Base-by-base conservation (phyloP, 1,140 invertebrate species). In the Anadara kagoshimensis region DNA sequence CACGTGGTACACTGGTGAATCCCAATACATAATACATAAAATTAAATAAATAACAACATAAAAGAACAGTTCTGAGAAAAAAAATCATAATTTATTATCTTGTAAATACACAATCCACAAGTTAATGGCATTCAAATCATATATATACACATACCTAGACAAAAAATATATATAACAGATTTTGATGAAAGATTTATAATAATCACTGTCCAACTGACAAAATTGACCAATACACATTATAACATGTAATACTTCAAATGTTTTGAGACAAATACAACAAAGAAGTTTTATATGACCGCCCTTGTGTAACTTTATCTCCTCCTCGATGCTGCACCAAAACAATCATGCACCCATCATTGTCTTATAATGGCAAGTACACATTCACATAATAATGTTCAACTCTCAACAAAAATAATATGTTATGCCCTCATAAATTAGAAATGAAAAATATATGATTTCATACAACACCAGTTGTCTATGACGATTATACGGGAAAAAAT, bases 71-170 rank as follows among this genome's bases (percentile, higher is more conserved):
- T 36, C 29, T 36, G 29, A 36, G 44, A 68, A 51, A 68, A n/a
- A 68, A 51, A 36, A 61, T 74, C 56, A 75, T 76, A 76, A 76
- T 76, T 76, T 76, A 76, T 76, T 75, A 45, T 57, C 43, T 58
- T 71, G 47, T 62, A 76, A 76, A 71, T 76, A 68, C 68, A 76
- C 68, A 71, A 61, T 58, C 43, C 56, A 62, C 49, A 63, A 47
- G 29, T 70, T 62, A 24, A 59, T 59, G 57, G 57, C 57, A 59
- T 59, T 41, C 36, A 29, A 59, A 56, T 36, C 47, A 29, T 43
- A 64, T 63, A 54, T 53, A 49, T 69, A 51, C 71, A 74, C 72
- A 74, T 59, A 70, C 73, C 71, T 70, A 61, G 71, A 67, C 70
- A 75, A 75, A 76, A 71, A 71, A 72, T 71, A 71, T n/a, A n/a